Base-by-base conservation (phyloP, 2,113 vertebrate species). In the Vulpes lagopus region DNA sequence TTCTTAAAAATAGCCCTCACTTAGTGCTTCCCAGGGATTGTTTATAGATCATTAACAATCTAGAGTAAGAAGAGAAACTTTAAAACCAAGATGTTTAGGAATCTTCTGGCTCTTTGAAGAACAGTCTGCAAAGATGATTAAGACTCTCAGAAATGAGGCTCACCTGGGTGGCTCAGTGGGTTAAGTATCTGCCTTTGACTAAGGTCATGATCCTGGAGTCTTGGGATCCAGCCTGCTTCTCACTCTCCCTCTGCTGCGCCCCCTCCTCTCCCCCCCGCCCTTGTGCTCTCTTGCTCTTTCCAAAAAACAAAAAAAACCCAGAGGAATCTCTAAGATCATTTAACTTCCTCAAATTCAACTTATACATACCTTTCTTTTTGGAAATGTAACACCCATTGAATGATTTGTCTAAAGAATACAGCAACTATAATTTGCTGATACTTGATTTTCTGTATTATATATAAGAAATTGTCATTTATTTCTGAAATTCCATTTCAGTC, bases 1-100 rank as follows among this genome's bases (percentile, higher is more conserved):
- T 79, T 83, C 22, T 51, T 94, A 87, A 87, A 94, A 97, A 84
- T 76, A 82, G 59, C 16, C 38, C 23, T 53, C 3, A 65, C 19
- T 30, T 25, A 62, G 59, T 86, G 65, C 64, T 81, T 93, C 43
- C 38, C 32, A 51, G 55, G 25, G 14, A 43, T 53, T n/a, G 27
- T 92, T 95, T 94, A n/a, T 1, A 81, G 62, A 69, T 85, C 67
- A 32, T 55, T 82, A 91, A 57, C 30, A 55, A 30, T 79, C 49
- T 91, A 4, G 53, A 78, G 0, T 11, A 51, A 96, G 32, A 84
- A 85, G 53, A 87, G n/a, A 74, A 87, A 89, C 9, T 14, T 14
- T 73, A 51, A 30, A 78, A 19, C 59, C 88, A n/a, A 57, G 16
- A 53, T 60, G 11, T 23, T 91, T 51, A 86, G 60, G 53, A 43